These are phyloP conservation scores for Meloidogyne chitwoodi DNA, from an alignment of 1,140 invertebrate species.

Conservation along the genomic window DNA sequence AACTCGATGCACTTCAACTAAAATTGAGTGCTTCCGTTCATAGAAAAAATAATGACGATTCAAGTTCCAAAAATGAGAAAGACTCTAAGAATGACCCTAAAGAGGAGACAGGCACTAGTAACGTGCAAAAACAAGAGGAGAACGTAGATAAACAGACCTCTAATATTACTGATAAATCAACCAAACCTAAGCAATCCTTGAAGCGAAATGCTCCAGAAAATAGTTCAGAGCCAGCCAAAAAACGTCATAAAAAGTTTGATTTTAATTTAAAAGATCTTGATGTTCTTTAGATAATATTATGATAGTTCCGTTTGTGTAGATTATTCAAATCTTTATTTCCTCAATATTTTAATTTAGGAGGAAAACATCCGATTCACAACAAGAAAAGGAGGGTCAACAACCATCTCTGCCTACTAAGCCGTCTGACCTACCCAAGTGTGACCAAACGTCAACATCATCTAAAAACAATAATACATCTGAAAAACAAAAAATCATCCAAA, in stretches of 20 bases:
- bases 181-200: background rate
- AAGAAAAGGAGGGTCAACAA: background rate
- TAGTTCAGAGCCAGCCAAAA: background rate
- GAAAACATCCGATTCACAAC: background rate
- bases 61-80: background rate
- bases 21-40: background rate
- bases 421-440: background rate
- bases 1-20: background rate
- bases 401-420: background rate
- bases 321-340: no score
- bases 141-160: background rate
- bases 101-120: background rate
- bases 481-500: background rate
- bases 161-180: background rate
- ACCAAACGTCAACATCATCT: background rate
- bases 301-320: no score
- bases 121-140: background rate
- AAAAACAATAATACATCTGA: background rate
- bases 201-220: background rate
- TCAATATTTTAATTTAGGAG: background rate
- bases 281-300: no score
- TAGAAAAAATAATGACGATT: background rate
- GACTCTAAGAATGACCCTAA: no score
- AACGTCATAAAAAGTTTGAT: background rate
- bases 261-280: no score